phyloP scores from a whole-genome alignment of 1,140 invertebrate species.

The Scaptomyza graminum region DNA sequence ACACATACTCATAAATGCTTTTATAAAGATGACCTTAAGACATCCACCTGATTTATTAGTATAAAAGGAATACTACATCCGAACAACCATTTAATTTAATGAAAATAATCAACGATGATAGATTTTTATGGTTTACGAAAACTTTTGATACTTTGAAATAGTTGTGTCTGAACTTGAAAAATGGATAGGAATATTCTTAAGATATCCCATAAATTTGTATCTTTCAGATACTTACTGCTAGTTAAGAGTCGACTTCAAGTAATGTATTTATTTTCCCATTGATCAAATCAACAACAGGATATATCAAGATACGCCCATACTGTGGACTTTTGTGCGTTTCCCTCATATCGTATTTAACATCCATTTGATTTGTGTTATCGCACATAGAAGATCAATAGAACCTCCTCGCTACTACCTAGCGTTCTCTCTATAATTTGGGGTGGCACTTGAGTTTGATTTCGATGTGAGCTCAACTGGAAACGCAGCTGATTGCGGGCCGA shows the following conservation, averaged over 20 bases:
- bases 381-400: not conserved
- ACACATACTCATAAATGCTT: conserved; percentile 16
- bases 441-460: conserved; percentile 53
- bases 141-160: no score
- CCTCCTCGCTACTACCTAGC: no score
- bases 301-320: not conserved
- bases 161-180: no score
- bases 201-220: no score
- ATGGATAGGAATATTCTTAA: no score
- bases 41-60: conserved; percentile 23
- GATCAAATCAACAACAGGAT: not conserved
- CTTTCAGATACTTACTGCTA: not conserved
- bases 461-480: conserved; percentile 50
- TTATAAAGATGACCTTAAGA: conserved; percentile 30
- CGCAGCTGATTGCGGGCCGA: not conserved
- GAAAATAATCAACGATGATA: no score
- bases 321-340: not conserved
- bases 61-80: not conserved
- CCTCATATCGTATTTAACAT: not conserved
- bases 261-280: not conserved
- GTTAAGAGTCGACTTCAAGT: not conserved
- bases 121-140: no score
- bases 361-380: not conserved
- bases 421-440: not conserved
- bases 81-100: no score